phyloP scores from a whole-genome alignment of 1,140 invertebrate genomes.

The Drosophila orena region DNA sequence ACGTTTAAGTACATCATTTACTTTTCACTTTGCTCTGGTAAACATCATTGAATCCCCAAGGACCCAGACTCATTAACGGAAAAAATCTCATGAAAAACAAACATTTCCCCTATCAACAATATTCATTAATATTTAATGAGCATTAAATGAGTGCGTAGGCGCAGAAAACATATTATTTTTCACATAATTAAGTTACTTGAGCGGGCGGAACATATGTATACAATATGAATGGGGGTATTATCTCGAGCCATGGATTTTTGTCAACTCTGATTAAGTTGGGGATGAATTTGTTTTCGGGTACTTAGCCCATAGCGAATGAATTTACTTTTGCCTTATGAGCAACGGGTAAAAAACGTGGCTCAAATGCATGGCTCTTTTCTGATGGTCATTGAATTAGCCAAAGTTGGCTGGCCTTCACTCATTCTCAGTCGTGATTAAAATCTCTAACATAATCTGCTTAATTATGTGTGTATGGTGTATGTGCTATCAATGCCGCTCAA shows the following conservation, averaged over 20 bases:
- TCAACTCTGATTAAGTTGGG: background rate
- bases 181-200: constrained; percentile 47
- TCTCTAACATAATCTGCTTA: constrained; percentile 33
- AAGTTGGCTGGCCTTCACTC: constrained; percentile 1
- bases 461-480: constrained; percentile 23
- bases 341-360: too few relatives aligned
- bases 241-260: background rate
- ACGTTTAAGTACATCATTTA: constrained; percentile 19
- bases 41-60: constrained; percentile 12
- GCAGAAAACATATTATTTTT: constrained; percentile 32
- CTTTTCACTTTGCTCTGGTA: constrained; percentile 7
- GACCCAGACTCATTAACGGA: constrained; percentile 1
- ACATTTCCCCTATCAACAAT: constrained; percentile 17
- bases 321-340: too few relatives aligned
- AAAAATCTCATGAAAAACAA: constrained; percentile 22
- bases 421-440: constrained; percentile 22
- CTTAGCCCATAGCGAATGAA: too few relatives aligned
- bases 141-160: constrained; percentile 35
- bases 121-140: constrained; percentile 47
- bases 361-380: too few relatives aligned
- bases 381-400: background rate
- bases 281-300: background rate
- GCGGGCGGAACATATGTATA: background rate
- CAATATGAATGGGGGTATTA: background rate
- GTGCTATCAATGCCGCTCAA: background rate